Percentiles rank a stretch among this genome's conserved stretches.
phyloP scores from a whole-genome alignment of 2,888 invertebrate genomes.

The Creontiades dilutus region DNA sequence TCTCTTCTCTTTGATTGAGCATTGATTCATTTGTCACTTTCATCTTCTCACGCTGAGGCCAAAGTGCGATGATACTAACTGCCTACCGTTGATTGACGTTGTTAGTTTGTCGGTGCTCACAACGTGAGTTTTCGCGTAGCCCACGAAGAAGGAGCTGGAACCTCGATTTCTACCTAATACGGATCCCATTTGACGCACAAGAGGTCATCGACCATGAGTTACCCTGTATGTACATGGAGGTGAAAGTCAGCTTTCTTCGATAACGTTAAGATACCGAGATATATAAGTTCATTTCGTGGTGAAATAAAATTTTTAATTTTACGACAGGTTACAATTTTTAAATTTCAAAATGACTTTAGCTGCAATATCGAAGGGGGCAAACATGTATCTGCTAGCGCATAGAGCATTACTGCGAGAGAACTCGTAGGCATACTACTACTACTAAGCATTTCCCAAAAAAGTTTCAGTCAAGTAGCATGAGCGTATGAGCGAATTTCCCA shows the following conservation, averaged over 20 bases:
- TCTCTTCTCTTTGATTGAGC: neutral
- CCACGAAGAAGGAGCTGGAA: neutral
- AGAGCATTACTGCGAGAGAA: no score
- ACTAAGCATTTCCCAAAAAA: no score
- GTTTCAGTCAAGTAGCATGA: no score
- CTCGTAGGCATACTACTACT: no score
- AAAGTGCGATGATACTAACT: neutral
- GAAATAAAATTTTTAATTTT: no score
- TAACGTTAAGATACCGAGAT: neutral
- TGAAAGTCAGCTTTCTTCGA: neutral
- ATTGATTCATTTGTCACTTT: neutral
- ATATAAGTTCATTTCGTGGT: neutral
- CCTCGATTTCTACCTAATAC: conserved; percentile 25
- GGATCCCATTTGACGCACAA: conserved; percentile 16
- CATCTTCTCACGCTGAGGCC: neutral
- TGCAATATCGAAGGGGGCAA: no score
- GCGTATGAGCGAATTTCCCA: no score
- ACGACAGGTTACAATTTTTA: no score
- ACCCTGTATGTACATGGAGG: neutral
- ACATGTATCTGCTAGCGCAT: no score
- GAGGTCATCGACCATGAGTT: conserved; percentile 15
- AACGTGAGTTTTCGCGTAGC: neutral
- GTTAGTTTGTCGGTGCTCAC: neutral
- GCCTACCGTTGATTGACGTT: neutral
- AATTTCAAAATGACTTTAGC: no score